Conservation (phyloP, 2,797 vertebrate genomes). For the Crenuchus spilurus region DNA sequence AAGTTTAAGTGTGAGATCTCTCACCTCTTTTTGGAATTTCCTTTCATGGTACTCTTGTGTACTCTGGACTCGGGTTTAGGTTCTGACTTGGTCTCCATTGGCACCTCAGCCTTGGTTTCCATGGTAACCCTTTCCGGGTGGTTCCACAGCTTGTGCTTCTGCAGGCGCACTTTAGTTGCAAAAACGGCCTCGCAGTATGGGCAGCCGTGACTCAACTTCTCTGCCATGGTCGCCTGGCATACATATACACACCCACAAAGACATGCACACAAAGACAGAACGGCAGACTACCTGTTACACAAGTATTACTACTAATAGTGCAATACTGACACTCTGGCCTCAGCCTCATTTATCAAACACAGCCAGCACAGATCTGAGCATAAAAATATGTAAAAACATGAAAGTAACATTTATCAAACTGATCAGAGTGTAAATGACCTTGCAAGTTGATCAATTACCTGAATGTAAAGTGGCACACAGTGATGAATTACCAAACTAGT, state of each 20-base stretch:
- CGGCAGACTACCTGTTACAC: neutral
- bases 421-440: neutral
- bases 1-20: neutral
- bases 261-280: constrained; percentile 3
- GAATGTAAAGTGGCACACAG: neutral
- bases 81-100: constrained; percentile 65
- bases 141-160: constrained; percentile 96
- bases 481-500: neutral
- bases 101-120: constrained; percentile 72
- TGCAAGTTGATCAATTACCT: neutral
- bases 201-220: constrained; percentile 90
- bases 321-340: neutral
- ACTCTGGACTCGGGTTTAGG: constrained; percentile 75
- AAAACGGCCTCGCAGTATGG: constrained; percentile 92
- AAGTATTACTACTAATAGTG: neutral
- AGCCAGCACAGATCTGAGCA: neutral
- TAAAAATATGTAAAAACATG: neutral
- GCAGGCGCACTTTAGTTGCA: constrained; percentile 92
- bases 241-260: constrained; percentile 11
- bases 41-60: constrained; percentile 80
- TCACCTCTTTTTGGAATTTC: constrained; percentile 89
- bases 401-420: neutral
- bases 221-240: constrained; percentile 79
- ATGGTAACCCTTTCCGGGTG: constrained; percentile 81
- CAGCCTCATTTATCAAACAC: too few relatives aligned